Base-by-base conservation (phyloP, 2,888 invertebrate genomes). In the Mythimna albipuncta region DNA sequence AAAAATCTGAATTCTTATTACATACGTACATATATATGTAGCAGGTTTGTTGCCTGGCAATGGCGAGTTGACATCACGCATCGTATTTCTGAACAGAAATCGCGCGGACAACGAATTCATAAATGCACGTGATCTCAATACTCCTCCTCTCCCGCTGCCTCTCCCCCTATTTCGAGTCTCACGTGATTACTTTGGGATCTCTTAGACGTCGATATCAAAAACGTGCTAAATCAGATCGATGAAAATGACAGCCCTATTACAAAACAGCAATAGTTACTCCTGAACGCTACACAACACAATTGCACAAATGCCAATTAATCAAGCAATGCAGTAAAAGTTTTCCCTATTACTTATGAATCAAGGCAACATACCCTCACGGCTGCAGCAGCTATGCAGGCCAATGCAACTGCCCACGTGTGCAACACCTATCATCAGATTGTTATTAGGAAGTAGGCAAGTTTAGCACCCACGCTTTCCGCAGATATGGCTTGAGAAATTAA, bases 401-500 rank as follows among this genome's bases (percentile, higher is more conserved):
- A 92, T 92, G 92, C 92, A 91, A 92, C 92, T 75, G 84, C 95
- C 95, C 92, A 95, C 95, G 88, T 88, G 68, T 77, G 83, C 82
- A 87, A 87, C 86, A 88, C 89, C 89, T 86, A 88, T 86, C 85
- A 89, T 87, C 86, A 85, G 87, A 88, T 89, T 86, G 90, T 92
- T 92, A 95, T 95, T 94, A 95, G 94, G 93, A 93, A 94, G 93
- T 91, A 89, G 85, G 86, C 84, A 87, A 70, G 82, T 63, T 63
- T 44, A 66, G 35, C 87, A 87, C 95, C 94, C 89, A 94, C 95
- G 91, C 92, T 64, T 61, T 47, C 67, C 52, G 85, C 89, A 84
- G 87, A 89, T 91, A 94, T 88, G 92, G 92, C 77, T 83, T 88
- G 91, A 89, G 93, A 94, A 94, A 95, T 94, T 94, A 94, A 93